Evolutionary conservation across 2,888 invertebrate species (phyloP).

Genomic region (Siphonodentalium dalli): DNA sequence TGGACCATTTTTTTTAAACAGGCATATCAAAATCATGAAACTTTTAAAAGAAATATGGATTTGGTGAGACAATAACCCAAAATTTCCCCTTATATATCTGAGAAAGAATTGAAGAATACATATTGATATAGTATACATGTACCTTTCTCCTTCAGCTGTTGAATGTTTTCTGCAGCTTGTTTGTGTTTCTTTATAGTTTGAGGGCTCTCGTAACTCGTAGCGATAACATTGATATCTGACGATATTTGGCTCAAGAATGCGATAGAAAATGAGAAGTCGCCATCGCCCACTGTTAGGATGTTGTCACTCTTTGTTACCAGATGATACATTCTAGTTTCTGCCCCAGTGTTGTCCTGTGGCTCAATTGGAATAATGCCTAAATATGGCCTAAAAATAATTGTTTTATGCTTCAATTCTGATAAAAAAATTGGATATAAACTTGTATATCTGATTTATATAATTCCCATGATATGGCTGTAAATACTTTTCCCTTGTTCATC

Average conservation of each 20-base stretch:
- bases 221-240: slow-evolving; percentile 52
- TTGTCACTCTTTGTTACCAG: too few relatives aligned
- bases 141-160: slow-evolving; percentile 40
- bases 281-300: slow-evolving; percentile 69
- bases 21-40: not conserved
- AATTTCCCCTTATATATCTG: not conserved
- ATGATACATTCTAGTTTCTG: too few relatives aligned
- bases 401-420: too few relatives aligned
- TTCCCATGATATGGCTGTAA: too few relatives aligned
- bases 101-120: not conserved
- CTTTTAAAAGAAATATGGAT: not conserved
- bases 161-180: slow-evolving; percentile 46
- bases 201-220: slow-evolving; percentile 66
- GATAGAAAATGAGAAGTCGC: slow-evolving; percentile 70
- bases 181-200: slow-evolving; percentile 44
- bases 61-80: not conserved
- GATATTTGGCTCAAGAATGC: slow-evolving; percentile 53
- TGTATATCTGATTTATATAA: too few relatives aligned
- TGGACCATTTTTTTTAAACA: not conserved
- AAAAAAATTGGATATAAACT: too few relatives aligned
- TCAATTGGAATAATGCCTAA: too few relatives aligned
- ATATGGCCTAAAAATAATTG: too few relatives aligned
- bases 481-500: too few relatives aligned
- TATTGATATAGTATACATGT: not conserved
- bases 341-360: too few relatives aligned